Evolutionary conservation across 2,888 invertebrate species (phyloP).

Genomic region (Drosophila mimetica): DNA sequence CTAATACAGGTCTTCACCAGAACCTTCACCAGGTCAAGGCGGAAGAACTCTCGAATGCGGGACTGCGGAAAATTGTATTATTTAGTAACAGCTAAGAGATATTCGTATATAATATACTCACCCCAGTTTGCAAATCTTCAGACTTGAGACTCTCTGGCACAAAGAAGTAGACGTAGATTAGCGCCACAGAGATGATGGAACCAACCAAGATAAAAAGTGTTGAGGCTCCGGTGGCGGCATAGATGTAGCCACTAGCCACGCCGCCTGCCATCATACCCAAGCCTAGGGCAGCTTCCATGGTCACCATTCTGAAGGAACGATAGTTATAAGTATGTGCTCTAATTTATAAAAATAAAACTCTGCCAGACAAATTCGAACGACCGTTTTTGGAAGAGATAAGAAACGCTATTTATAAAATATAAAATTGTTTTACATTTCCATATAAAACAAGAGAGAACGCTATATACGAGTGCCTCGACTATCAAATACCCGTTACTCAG

Average conservation of each 20-base stretch:
- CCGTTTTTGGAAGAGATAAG: no score
- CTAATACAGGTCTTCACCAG: conserved; percentile 81
- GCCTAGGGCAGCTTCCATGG: conserved; percentile 87
- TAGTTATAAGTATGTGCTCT: no score
- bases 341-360: no score
- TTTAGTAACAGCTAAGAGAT: neutral
- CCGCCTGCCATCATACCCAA: conserved; percentile 88
- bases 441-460: no score
- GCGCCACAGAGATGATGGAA: conserved; percentile 63
- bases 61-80: conserved; percentile 30
- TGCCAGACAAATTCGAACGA: no score
- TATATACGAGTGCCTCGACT: no score
- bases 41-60: conserved; percentile 82
- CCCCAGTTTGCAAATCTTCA: conserved; percentile 69
- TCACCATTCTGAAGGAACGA: conserved; percentile 87
- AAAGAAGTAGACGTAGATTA: conserved; percentile 76
- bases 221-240: conserved; percentile 82
- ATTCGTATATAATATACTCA: neutral
- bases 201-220: conserved; percentile 78
- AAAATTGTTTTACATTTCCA: no score
- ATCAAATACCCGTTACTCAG: no score
- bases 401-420: no score
- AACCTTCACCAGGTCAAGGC: conserved; percentile 80
- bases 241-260: conserved; percentile 87
- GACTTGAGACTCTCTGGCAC: conserved; percentile 81